Evolutionary conservation across 2,113 vertebrate species (phyloP), one percentile per base, ranked within the genome.

Genomic region (Thryonomys swinderianus): DNA sequence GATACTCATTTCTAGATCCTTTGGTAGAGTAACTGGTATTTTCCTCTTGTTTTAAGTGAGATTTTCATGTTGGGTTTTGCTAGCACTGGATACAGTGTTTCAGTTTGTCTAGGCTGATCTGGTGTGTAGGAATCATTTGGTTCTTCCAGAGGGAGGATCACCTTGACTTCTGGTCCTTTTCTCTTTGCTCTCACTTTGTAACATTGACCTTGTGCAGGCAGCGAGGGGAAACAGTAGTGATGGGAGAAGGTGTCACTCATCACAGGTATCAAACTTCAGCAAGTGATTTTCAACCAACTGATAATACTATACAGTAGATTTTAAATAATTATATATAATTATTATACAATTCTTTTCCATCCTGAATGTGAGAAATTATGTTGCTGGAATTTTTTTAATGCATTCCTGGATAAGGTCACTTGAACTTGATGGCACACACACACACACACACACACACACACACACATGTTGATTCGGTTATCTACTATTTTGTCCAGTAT

Each of bases 11-110:
- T 88, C 25, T 57, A 79, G 61, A n/a, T 57, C 51, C 7, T 86
- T 90, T 93, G 64, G 64, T 37, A 8, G 81, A 34, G 18, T 55
- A 32, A 45, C 51, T 45, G 30, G 7, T 25, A 40, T 78, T 92
- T 95, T 81, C 6, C 20, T 85, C 12, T 79, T 59, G 82, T 53
- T 71, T 53, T 71, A 86, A 94, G 90, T 81, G 45, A 59, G 1
- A 84, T 40, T 90, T 96, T 96, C 61, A 27, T 34, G 42, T 85
- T 92, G 20, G n/a, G 14, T 94, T 85, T 96, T 93, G 59, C 4
- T 78, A 45, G 62, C 32, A 73, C 32, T 34, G 59, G 62, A 91
- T 30, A 86, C 88, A 82, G 79, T 42, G 53, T 57, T 78, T 88
- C 78, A 25, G 48, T 71, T 88, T 92, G 32, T 84, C 40, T 42